A percentile compares a stretch with the other conserved stretches of the same genome.
phyloP scores from a whole-genome alignment of 2,888 invertebrate genomes.

The Stomorhina lunata region DNA sequence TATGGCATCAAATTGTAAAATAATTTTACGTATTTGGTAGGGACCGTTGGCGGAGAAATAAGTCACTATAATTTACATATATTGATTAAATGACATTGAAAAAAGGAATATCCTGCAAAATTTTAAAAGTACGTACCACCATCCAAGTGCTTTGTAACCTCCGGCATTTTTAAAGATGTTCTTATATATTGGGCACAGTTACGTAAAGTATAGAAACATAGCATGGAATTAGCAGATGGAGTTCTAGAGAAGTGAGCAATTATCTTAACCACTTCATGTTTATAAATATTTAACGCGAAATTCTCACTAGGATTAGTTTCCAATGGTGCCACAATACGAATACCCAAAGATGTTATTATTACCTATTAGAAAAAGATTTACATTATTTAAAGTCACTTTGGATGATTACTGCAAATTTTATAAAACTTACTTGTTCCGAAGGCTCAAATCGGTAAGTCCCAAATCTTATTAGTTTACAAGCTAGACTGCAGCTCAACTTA shows the following conservation, averaged over 20 bases:
- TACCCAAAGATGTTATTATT: conserved; percentile 82
- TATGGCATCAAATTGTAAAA: conserved; percentile 86
- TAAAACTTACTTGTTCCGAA: conserved; percentile 83
- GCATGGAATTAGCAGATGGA: conserved; percentile 82
- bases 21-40: conserved; percentile 82
- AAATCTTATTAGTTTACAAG: conserved; percentile 89
- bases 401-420: not conserved
- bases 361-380: conserved; percentile 78
- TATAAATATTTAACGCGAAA: conserved; percentile 85
- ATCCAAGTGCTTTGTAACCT: conserved; percentile 59
- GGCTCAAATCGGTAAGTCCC: conserved; percentile 91
- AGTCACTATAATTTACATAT: conserved; percentile 66
- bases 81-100: not conserved
- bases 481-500: conserved; percentile 82
- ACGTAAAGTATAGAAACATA: conserved; percentile 89
- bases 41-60: conserved; percentile 69
- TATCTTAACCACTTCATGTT: conserved; percentile 86
- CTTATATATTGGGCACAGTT: conserved; percentile 86
- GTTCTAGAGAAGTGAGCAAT: conserved; percentile 88
- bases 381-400: not conserved
- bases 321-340: conserved; percentile 83
- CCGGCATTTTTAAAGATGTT: conserved; percentile 85
- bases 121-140: conserved; percentile 69
- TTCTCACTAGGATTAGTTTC: conserved; percentile 81
- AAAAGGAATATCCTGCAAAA: not conserved